Conservation (phyloP, 2,888 invertebrate genomes). For the Cerastis leucographa region DNA sequence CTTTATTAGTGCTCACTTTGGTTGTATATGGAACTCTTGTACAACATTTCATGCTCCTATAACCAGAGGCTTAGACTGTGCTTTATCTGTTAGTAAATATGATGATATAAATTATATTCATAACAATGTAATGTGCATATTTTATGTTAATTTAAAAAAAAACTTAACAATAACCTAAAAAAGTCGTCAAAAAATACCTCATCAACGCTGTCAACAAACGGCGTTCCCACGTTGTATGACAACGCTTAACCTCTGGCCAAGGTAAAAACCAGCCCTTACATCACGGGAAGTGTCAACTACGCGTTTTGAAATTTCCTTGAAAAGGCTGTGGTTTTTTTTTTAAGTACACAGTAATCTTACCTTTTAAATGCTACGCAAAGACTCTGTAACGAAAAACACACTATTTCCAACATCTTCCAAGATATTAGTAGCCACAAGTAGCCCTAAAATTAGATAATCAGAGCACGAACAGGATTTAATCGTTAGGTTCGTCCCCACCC, state of each 20-base stretch:
- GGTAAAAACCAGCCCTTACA: background rate
- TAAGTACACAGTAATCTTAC: background rate
- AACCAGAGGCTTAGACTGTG: no score
- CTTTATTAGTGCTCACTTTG: background rate
- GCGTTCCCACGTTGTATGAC: no score
- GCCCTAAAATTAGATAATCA: constrained; percentile 58
- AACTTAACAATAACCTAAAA: no score
- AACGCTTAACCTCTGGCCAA: background rate
- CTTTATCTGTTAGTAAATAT: no score
- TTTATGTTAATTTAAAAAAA: no score
- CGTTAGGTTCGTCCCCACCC: constrained; percentile 67
- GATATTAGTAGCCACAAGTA: constrained; percentile 27
- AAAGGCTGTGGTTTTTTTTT: background rate
- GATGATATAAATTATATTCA: no score
- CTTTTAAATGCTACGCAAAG: background rate
- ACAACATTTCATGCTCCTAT: no score
- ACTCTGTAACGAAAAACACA: background rate
- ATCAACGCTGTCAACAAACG: no score
- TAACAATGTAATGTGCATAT: no score
- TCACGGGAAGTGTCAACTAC: background rate
- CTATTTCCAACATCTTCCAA: constrained; percentile 15
- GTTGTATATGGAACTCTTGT: no score
- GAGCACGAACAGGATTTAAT: constrained; percentile 63
- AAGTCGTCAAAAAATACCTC: no score
- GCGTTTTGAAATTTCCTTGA: background rate